Percentiles rank a stretch among this genome's conserved stretches.
These are phyloP conservation scores for Conops quadrifasciatus DNA, from an alignment of 2,888 invertebrate genomes.

Conservation along the genomic window DNA sequence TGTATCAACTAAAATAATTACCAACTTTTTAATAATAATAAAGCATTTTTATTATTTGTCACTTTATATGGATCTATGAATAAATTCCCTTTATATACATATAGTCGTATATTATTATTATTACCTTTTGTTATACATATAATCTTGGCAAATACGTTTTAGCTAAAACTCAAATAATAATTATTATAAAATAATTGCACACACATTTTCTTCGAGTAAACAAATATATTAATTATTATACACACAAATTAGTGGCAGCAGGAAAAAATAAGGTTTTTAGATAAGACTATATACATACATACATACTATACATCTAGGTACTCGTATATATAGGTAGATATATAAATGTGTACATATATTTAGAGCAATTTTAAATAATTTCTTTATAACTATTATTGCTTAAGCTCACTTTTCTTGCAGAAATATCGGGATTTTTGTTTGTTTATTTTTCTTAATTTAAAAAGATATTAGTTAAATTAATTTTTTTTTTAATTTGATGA, in stretches of 20 bases:
- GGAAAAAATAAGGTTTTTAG: too few relatives aligned
- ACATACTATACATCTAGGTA: neutral
- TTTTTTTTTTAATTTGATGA: neutral
- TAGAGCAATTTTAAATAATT: too few relatives aligned
- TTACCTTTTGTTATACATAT: neutral
- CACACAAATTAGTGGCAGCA: too few relatives aligned
- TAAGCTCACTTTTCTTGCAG: slow-evolving; percentile 1
- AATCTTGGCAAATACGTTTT: neutral
- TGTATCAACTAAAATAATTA: neutral
- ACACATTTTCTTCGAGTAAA: too few relatives aligned
- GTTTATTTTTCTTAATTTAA: neutral
- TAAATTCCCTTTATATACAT: neutral
- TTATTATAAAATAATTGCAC: neutral
- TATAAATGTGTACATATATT: too few relatives aligned
- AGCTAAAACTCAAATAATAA: neutral
- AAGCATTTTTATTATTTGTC: neutral
- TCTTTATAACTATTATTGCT: slow-evolving; percentile 27
- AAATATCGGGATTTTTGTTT: neutral
- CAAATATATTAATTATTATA: too few relatives aligned
- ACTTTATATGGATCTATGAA: neutral
- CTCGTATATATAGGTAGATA: too few relatives aligned
- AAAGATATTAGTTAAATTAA: neutral
- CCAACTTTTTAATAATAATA: neutral
- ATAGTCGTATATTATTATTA: slow-evolving; percentile 2
- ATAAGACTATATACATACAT: slow-evolving; percentile 6